A percentile compares a stretch with the other conserved stretches of the same genome.
These are phyloP conservation scores for Tapirus indicus DNA, from an alignment of 2,797 vertebrate genomes.

Conservation along the genomic window DNA sequence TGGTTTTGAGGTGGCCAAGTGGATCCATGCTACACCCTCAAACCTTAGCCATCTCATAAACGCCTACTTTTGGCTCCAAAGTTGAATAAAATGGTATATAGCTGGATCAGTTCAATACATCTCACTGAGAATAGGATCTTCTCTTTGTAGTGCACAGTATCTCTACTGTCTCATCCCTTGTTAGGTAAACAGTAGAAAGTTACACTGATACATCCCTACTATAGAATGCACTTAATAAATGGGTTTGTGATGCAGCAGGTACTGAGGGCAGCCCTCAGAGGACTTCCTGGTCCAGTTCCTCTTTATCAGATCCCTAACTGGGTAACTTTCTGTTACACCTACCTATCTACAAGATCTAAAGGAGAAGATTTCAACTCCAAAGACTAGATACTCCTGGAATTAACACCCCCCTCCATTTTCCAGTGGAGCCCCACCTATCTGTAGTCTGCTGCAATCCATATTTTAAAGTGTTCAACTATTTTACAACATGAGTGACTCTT, in stretches of 20 bases:
- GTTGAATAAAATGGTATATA: neutral
- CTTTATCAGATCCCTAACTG: neutral
- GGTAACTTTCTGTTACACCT: neutral
- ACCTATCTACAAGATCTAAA: neutral
- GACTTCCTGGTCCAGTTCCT: neutral
- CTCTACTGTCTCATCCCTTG: constrained; percentile 21
- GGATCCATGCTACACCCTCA: neutral
- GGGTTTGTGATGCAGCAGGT: constrained; percentile 18
- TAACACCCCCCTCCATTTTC: neutral
- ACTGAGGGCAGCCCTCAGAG: neutral
- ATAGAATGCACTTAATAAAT: neutral
- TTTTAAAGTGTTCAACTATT: neutral
- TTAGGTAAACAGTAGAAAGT: neutral
- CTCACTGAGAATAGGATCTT: neutral
- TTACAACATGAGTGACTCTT: neutral
- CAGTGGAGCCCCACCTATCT: neutral
- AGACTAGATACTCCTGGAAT: constrained; percentile 8
- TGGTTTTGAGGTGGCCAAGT: neutral
- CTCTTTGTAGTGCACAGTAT: neutral
- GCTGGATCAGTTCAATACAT: neutral
- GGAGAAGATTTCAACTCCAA: neutral
- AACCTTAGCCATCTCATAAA: neutral
- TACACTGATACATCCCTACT: neutral
- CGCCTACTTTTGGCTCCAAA: neutral
- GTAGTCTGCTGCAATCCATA: neutral